Evolutionary conservation across 2,888 invertebrate species (phyloP), one percentile per base, ranked within the genome.

Genomic region (Erebia epiphron): DNA sequence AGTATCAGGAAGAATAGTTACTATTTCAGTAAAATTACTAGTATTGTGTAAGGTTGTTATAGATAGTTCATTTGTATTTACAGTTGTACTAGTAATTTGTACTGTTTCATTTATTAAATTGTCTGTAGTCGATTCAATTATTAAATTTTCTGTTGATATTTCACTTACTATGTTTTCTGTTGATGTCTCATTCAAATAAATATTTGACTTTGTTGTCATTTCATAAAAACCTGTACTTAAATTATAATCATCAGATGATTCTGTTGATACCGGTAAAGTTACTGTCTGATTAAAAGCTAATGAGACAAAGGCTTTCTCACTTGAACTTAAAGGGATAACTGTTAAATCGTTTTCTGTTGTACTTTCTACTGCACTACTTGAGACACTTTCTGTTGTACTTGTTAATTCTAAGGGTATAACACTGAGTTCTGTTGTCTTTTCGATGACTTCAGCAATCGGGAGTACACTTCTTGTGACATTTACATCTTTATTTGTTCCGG

Each of bases 351-450:
- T 79, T 73, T 89, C 89, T 46, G 84, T 82, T 52, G 89, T 91
- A 76, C 87, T 91, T 67, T 92, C 91, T 54, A 83, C 64, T 64
- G 87, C 79, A 79, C 85, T 88, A 65, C 80, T 58, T 72, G 84
- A 71, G 72, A 76, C 74, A 80, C 86, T 85, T 76, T 89, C 87
- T 50, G 92, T 92, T 77, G 92, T 93, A 79, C 88, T 90, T 73
- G 89, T 64, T 73, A 92, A 79, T 82, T 93, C 92, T 84, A 92
- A 75, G 26, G 92, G 92, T 80, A 93, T 88, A 35, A 90, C 88
- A 79, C 86, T 88, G 18, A 84, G 82, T 50, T 89, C 84, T 18
- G 87, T 85, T 52, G 82, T 80, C 63, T 78, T 78, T 54, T 77
- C 75, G 5, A 68, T 64, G 13, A 68, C 67, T 67, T 77, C 76